Evolutionary conservation across 2,888 invertebrate genomes (phyloP).

Genomic region (Liopterus haemorrhoidalis): DNA sequence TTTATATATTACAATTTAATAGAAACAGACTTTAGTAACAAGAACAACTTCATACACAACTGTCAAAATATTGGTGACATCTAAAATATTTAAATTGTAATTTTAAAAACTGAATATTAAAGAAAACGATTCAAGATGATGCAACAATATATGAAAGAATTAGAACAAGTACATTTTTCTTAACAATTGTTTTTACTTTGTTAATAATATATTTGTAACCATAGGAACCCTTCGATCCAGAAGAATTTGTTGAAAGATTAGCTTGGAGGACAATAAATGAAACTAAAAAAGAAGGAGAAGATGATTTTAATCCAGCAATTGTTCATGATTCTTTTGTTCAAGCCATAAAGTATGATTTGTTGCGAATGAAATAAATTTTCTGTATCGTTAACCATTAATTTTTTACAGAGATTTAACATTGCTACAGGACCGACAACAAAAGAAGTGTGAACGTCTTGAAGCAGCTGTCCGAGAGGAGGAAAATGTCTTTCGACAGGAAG

Average conservation of each 20-base stretch:
- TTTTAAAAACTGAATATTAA: background rate
- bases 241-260: slow-evolving; percentile 94
- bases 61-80: no score
- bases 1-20: no score
- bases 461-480: slow-evolving; percentile 80
- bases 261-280: slow-evolving; percentile 87
- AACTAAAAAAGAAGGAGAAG: slow-evolving; percentile 58
- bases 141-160: slow-evolving; percentile 83
- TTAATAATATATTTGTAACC: slow-evolving; percentile 3
- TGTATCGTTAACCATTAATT: slow-evolving; percentile 10
- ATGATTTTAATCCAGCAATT: slow-evolving; percentile 77
- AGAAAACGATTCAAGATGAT: slow-evolving; percentile 51
- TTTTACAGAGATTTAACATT: slow-evolving; percentile 54
- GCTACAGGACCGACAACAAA: slow-evolving; percentile 76
- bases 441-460: slow-evolving; percentile 80
- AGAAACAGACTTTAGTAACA: no score
- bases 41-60: no score
- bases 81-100: background rate
- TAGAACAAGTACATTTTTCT: slow-evolving; percentile 62
- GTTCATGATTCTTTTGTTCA: slow-evolving; percentile 89
- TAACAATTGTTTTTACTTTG: slow-evolving; percentile 42
- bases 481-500: slow-evolving; percentile 71
- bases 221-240: slow-evolving; percentile 93
- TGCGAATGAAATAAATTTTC: slow-evolving; percentile 9
- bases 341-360: slow-evolving; percentile 69